Evolutionary conservation across 1,140 invertebrate genomes (phyloP).

Genomic region (Thaumatotibia leucotreta): DNA sequence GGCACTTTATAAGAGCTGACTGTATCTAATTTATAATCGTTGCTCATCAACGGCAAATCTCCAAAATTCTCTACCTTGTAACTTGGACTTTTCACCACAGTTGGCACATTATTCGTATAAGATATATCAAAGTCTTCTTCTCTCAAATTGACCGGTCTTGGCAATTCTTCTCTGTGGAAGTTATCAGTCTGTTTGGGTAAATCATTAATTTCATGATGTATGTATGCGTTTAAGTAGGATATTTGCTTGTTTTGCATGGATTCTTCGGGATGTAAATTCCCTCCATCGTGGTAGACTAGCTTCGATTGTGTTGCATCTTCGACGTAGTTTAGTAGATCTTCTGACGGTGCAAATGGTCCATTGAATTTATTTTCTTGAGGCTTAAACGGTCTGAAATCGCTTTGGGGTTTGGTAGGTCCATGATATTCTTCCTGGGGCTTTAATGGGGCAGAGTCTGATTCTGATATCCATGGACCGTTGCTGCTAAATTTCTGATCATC

Average conservation of each 20-base stretch:
- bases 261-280: slow-evolving; percentile 27
- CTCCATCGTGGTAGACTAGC: not conserved
- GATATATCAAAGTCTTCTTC: slow-evolving; percentile 46
- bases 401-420: not conserved
- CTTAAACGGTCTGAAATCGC: not conserved
- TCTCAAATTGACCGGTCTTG: slow-evolving; percentile 46
- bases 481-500: slow-evolving; percentile 22
- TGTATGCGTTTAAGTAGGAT: slow-evolving; percentile 31
- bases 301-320: not conserved
- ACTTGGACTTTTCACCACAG: slow-evolving; percentile 33
- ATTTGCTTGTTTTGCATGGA: slow-evolving; percentile 24
- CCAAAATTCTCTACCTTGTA: slow-evolving; percentile 56
- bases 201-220: slow-evolving; percentile 31
- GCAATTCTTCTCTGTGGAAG: slow-evolving; percentile 41
- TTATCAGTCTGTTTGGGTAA: slow-evolving; percentile 26
- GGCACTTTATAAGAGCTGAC: slow-evolving; percentile 63
- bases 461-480: slow-evolving; percentile 17
- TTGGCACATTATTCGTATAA: slow-evolving; percentile 49
- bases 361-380: slow-evolving; percentile 13
- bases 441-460: not conserved
- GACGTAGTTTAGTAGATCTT: not conserved
- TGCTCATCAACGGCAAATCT: slow-evolving; percentile 56
- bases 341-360: not conserved
- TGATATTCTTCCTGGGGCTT: not conserved
- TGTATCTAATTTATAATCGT: slow-evolving; percentile 54